Conservation (phyloP, 1,140 invertebrate genomes). For the Drosophila sp. region DNA sequence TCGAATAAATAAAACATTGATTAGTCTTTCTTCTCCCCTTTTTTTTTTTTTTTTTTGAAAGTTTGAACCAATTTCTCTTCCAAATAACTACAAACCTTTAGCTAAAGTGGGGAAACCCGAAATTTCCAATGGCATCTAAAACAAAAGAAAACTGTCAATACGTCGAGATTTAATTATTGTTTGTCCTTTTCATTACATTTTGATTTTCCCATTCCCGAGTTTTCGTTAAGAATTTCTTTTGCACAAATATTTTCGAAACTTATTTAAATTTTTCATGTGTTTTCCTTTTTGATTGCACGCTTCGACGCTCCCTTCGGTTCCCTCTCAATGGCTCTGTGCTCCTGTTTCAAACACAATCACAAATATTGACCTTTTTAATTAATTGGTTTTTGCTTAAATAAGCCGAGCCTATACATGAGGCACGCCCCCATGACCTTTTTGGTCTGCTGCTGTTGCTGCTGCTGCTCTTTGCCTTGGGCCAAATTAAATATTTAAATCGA, state of each 20-base stretch:
- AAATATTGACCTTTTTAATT: conserved; percentile 77
- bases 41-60: no score
- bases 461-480: conserved; percentile 37
- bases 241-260: conserved; percentile 3
- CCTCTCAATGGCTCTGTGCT: neutral
- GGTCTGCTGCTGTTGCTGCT: neutral
- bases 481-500: conserved; percentile 79
- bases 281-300: conserved; percentile 8
- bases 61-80: neutral
- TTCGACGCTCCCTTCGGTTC: neutral
- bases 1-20: no score
- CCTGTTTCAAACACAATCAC: conserved; percentile 13
- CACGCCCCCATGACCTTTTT: conserved; percentile 38
- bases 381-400: conserved; percentile 71
- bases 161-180: conserved; percentile 13
- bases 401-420: conserved; percentile 33
- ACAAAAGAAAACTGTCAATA: conserved; percentile 11
- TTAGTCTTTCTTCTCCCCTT: no score
- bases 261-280: conserved; percentile 21
- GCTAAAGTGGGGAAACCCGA: neutral
- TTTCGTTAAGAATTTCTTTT: neutral
- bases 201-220: neutral
- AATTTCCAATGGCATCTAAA: neutral
- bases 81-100: neutral
- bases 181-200: conserved; percentile 14